Base-by-base conservation (phyloP, 2,113 vertebrate genomes). In the Lepus americanus region DNA sequence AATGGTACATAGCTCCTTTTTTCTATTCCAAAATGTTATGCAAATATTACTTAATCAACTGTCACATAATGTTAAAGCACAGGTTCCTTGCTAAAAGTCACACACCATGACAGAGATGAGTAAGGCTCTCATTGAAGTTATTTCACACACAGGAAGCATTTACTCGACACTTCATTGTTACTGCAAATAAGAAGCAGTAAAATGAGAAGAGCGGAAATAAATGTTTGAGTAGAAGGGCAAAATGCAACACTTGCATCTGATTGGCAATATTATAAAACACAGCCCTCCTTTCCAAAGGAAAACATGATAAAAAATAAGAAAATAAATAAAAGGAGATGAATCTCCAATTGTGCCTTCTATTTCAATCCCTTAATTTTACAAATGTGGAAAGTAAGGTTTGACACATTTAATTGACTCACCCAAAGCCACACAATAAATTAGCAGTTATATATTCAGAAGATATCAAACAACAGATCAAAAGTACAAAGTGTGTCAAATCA, bases 111-210 rank as follows among this genome's bases (percentile, higher is more conserved):
- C 51, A 87, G 44, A 74, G 36, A 89, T 49, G 25, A 90, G 2
- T 20, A 82, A 88, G 73, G 31, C 39, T 86, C 31, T 23, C 17
- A 33, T 12, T 63, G 36, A 93, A 94, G 74, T 39, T 64, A 64
- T 74, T 76, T 79, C 19, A 59, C 10, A 63, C 14, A 53, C n/a
- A 61, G 0, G 14, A 63, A 82, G 19, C 6, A 66, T 69, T 88
- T 92, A 12, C 0, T 63, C 66, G 78, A 51, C 9, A 49, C 86
- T 94, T 81, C 36, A 17, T 92, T 84, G 64, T 83, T 64, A 66
- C 39, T 76, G 61, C 44, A 95, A 84, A 92, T 33, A 90, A 72
- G 66, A 92, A 19, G 17, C 78, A 89, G 76, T 29, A 78, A 90
- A 90, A 31, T n/a, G 73, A 51, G n/a, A 87, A 31, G 31, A 31